phyloP scores from a whole-genome alignment of 2,797 vertebrate species.

The Yasuhikotakia modesta region DNA sequence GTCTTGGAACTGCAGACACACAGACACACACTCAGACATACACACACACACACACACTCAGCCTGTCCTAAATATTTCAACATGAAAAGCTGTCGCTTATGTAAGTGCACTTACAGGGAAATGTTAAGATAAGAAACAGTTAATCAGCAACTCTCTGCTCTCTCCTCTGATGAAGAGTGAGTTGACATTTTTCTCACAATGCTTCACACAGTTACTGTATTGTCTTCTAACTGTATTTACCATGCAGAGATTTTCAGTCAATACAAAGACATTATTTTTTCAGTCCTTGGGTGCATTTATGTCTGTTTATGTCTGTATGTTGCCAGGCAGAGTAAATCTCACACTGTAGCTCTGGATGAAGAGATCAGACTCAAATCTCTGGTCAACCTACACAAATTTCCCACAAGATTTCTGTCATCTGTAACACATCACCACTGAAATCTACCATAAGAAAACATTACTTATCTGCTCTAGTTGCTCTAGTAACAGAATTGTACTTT shows the following conservation, averaged over 20 bases:
- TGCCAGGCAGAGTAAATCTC: conserved; percentile 25
- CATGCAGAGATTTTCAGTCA: conserved; percentile 40
- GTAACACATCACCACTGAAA: background rate
- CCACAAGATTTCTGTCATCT: background rate
- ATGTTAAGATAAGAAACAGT: conserved; percentile 41
- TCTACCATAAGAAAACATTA: background rate
- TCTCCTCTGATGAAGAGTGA: background rate
- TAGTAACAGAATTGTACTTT: too few relatives aligned
- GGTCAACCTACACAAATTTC: conserved; percentile 48
- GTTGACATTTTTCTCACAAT: conserved; percentile 18
- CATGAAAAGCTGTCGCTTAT: conserved; percentile 35
- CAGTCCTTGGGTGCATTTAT: conserved; percentile 36
- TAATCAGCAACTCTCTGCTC: conserved; percentile 2
- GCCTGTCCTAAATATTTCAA: conserved; percentile 22
- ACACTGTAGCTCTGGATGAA: conserved; percentile 35
- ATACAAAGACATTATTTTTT: conserved; percentile 48
- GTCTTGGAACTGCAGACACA: conserved; percentile 5
- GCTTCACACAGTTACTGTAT: background rate
- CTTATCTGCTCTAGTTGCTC: background rate
- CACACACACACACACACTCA: conserved; percentile 35
- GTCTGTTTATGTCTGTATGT: conserved; percentile 30
- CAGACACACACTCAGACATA: conserved; percentile 25
- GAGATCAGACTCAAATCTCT: conserved; percentile 39
- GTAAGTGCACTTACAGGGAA: conserved; percentile 36
- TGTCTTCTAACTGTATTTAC: conserved; percentile 19